Base-by-base conservation (phyloP, 2,888 invertebrate genomes). In the Argyra leucocephala region DNA sequence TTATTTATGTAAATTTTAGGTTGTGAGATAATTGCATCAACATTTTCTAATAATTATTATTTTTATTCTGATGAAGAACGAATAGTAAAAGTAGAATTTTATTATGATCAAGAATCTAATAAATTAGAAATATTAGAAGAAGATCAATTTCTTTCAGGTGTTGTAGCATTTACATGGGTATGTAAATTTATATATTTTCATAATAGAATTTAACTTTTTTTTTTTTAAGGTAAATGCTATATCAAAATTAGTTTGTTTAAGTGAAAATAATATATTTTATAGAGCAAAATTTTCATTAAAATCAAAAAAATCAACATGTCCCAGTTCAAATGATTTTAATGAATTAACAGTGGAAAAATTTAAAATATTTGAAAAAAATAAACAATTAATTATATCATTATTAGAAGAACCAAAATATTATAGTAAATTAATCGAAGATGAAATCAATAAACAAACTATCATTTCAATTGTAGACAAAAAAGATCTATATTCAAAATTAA, bases 201-300 rank as follows among this genome's bases (percentile, higher is more conserved):
- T 48, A 48, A 2, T 3, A 48, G 18, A 48, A 18, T 12, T 48
- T 48, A 15, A 15, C 18, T 48, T 48, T 2, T 18, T 48, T 48
- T 48, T 18, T 3, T 48, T 48, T 48, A 18, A 48, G 48, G 48
- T 76, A 3, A 69, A 72, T 18, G 70, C 72, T 15, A 71, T 72
- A 22, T 67, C 73, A 6, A 74, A 73, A 64, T 67, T 79, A 22
- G 73, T 79, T 37, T 78, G 78, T 36, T 69, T 79, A 15, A 77
- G 75, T 65, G 73, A 74, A 57, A 79, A 79, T 65, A 79, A 79
- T 62, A 74, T 78, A 12, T 78, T 79, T 62, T 76, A 78, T 69
- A 70, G 61, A n/a, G 24, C 24, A 21, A 61, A 61, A 61, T 61
- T 48, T 61, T 61, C 24, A 31, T 22, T 9, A 24, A 24, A 61